Percentiles rank a stretch among this genome's conserved stretches.
These are phyloP conservation scores for Oncorhynchus kisutch DNA, from an alignment of 2,113 vertebrate species.

Conservation along the genomic window DNA sequence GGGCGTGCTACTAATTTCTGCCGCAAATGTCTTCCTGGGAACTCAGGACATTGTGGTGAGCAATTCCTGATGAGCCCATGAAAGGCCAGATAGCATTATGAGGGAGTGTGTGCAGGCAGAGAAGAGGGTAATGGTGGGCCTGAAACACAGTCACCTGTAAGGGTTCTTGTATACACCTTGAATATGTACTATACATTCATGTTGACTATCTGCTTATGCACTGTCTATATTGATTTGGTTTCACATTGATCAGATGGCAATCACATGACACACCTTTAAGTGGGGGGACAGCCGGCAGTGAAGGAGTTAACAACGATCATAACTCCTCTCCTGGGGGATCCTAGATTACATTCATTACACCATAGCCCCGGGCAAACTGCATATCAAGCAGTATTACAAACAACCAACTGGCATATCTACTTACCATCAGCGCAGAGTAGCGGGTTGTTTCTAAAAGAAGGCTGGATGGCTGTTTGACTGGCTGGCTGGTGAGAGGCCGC, in stretches of 20 bases:
- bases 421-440: slow-evolving; percentile 67
- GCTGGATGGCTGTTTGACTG: slow-evolving; percentile 13
- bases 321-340: slow-evolving; percentile 70
- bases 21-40: slow-evolving; percentile 56
- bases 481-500: slow-evolving; percentile 15
- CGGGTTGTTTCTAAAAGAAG: slow-evolving; percentile 20
- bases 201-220: no score
- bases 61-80: neutral
- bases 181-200: slow-evolving; percentile 1
- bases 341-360: slow-evolving; percentile 81
- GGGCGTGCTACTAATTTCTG: slow-evolving; percentile 60
- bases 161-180: neutral
- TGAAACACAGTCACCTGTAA: neutral
- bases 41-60: slow-evolving; percentile 36
- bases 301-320: slow-evolving; percentile 67
- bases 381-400: slow-evolving; percentile 76
- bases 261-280: slow-evolving; percentile 8
- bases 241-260: slow-evolving; percentile 13
- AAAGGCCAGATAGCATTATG: neutral
- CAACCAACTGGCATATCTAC: slow-evolving; percentile 75
- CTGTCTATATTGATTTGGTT: no score
- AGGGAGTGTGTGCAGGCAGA: neutral
- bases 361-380: slow-evolving; percentile 75
- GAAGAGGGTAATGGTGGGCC: neutral
- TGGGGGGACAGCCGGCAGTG: slow-evolving; percentile 9